Evolutionary conservation across 2,888 invertebrate genomes (phyloP).

Genomic region (Tachina lurida): DNA sequence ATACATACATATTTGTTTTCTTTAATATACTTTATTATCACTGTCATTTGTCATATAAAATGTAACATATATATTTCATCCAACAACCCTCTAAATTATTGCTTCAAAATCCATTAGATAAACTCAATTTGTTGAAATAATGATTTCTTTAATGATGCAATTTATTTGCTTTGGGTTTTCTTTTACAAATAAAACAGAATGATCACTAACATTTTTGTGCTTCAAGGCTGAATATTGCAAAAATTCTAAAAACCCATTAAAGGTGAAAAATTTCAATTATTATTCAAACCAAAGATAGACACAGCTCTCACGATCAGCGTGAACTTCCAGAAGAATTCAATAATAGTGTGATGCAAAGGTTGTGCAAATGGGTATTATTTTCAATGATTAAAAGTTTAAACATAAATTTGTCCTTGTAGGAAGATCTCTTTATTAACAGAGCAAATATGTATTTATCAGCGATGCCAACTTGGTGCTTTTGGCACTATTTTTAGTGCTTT

Average conservation of each 20-base stretch:
- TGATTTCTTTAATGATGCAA: constrained; percentile 5
- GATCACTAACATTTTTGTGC: constrained; percentile 3
- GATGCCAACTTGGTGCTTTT: too few relatives aligned
- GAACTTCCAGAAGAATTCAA: too few relatives aligned
- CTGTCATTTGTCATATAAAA: constrained; percentile 71
- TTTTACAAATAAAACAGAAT: not conserved
- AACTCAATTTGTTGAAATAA: constrained; percentile 45
- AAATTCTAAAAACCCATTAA: not conserved
- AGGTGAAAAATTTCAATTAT: not conserved
- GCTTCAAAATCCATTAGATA: constrained; percentile 27
- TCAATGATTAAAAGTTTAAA: too few relatives aligned
- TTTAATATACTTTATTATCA: not conserved
- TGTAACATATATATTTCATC: constrained; percentile 57
- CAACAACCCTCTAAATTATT: not conserved
- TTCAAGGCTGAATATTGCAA: not conserved
- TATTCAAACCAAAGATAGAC: too few relatives aligned
- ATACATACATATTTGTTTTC: constrained; percentile 66
- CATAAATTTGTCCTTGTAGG: too few relatives aligned
- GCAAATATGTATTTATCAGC: too few relatives aligned
- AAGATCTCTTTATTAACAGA: too few relatives aligned
- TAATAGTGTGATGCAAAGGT: too few relatives aligned
- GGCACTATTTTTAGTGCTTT: too few relatives aligned
- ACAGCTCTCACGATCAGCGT: too few relatives aligned
- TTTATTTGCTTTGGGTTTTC: constrained; percentile 4
- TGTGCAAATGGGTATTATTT: too few relatives aligned